Evolutionary conservation across 2,888 invertebrate species (phyloP), one percentile per base, ranked within the genome.

Genomic region (Chorisops tibialis): DNA sequence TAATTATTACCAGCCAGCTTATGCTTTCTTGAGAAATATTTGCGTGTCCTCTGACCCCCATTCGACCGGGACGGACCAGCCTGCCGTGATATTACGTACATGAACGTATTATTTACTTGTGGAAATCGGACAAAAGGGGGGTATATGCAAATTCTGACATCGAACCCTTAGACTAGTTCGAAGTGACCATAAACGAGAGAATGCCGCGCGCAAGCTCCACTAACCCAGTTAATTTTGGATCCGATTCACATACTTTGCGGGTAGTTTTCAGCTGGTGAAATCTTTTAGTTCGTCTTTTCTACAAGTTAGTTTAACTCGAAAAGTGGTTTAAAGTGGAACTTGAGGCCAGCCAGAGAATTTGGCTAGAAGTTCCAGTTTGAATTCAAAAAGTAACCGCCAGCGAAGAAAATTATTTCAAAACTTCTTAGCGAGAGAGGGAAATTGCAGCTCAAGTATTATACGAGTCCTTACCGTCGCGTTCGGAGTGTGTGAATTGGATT

Each of bases 71-170:
- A 9, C 35, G 43, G 30, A 9, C 30, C 9, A 30, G 30, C 9
- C 5, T 30, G 30, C 30, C 30, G 30, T 30, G 30, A 5, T 30
- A 30, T 30, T 30, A 30, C 30, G 30, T 9, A 7, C 9, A 30
- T 9, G 30, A 9, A 9, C 9, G 30, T 30, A 30, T 30, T 30
- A 30, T 30, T 30, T 30, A 2, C 30, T 30, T 9, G 9, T 30
- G 30, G 30, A 9, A 9, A 30, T 30, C 30, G 30, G n/a, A 30
- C 30, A 30, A n/a, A n/a, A 41, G 12, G 45, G 9, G 16, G 22
- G 43, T 21, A n/a, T 54, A 54, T 56, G 56, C 56, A 56, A 56
- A 56, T 56, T 18, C 35, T 56, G 56, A 43, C 56, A 56, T 43
- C 43, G 30, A 45, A 45, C 2, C 9, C 30, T 30, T 30, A n/a